Evolutionary conservation across 2,888 invertebrate species (phyloP).

Genomic region (Corbicula japonica): DNA sequence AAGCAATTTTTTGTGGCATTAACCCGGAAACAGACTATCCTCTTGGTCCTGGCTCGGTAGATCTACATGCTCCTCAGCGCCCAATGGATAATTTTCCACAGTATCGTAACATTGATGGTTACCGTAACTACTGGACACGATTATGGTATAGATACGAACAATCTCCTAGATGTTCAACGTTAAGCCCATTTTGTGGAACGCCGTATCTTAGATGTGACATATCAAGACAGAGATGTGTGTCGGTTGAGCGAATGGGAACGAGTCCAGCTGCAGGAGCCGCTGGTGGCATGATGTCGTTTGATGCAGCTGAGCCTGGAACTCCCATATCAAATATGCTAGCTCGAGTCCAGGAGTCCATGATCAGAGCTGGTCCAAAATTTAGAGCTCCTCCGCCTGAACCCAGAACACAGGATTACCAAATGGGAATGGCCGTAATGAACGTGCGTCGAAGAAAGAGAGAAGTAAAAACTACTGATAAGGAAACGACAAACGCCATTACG

Average conservation of each 20-base stretch:
- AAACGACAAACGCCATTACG: no score
- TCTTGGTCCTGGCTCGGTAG: no score
- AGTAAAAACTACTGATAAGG: no score
- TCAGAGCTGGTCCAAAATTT: not conserved
- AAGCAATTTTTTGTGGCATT: slow-evolving; percentile 57
- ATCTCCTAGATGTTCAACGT: slow-evolving; percentile 45
- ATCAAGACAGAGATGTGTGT: slow-evolving; percentile 34
- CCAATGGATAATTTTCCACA: slow-evolving; percentile 52
- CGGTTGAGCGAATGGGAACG: slow-evolving; percentile 18
- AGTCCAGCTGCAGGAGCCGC: not conserved
- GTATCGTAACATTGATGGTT: slow-evolving; percentile 58
- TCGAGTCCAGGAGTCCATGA: not conserved
- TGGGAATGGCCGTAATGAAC: no score
- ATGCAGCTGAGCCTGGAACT: no score
- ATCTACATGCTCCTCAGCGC: slow-evolving; percentile 47
- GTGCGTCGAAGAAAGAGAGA: no score
- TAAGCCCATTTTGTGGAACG: slow-evolving; percentile 45
- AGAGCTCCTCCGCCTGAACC: no score
- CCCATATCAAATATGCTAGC: no score
- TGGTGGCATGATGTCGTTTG: no score
- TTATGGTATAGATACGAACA: slow-evolving; percentile 60
- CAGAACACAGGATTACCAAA: no score
- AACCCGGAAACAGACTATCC: no score
- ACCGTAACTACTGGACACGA: slow-evolving; percentile 50
- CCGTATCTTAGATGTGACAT: slow-evolving; percentile 57